phyloP scores from a whole-genome alignment of 2,888 invertebrate genomes.

The Orthosia incerta region DNA sequence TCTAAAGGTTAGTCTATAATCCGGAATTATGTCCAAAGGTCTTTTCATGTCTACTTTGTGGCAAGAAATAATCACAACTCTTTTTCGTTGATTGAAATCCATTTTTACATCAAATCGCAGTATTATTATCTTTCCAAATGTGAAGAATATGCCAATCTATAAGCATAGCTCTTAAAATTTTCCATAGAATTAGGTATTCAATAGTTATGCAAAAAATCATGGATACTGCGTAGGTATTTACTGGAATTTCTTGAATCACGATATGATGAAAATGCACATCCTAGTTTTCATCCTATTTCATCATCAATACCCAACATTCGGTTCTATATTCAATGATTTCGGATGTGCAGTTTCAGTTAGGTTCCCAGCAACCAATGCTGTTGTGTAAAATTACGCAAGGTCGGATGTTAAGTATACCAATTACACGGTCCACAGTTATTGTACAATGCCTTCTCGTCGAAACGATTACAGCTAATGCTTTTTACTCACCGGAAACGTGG shows the following conservation, averaged over 20 bases:
- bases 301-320: background rate
- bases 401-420: conserved; percentile 69
- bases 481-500: conserved; percentile 70
- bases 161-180: no score
- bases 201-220: no score
- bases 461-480: conserved; percentile 68
- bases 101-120: background rate
- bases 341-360: conserved; percentile 37
- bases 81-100: background rate
- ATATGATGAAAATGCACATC: background rate
- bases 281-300: background rate
- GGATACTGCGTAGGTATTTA: no score
- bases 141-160: background rate
- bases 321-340: conserved; percentile 21
- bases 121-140: background rate
- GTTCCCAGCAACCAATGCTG: conserved; percentile 40
- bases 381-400: conserved; percentile 67
- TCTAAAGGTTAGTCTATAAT: background rate
- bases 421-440: conserved; percentile 76
- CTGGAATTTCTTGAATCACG: no score
- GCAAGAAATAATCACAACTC: background rate
- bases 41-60: background rate
- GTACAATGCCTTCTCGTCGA: conserved; percentile 66
- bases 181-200: background rate
- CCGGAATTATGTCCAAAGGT: background rate